Evolutionary conservation across 2,888 invertebrate genomes (phyloP).

Genomic region (Microplitis deprimator): DNA sequence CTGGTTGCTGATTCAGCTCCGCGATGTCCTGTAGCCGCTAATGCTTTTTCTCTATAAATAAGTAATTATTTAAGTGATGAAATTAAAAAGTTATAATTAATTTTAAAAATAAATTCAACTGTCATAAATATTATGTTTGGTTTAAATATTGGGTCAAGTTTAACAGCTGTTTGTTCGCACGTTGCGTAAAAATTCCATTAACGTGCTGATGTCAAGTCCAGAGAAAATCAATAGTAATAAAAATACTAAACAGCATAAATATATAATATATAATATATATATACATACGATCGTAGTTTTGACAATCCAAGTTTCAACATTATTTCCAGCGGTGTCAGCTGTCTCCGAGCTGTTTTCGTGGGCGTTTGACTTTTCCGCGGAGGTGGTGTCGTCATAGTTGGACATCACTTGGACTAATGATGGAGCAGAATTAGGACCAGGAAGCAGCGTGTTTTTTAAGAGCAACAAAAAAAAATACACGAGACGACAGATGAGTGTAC

Average conservation of each 20-base stretch:
- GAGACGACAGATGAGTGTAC: background rate
- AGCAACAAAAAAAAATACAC: background rate
- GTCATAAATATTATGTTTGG: background rate
- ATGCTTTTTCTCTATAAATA: conserved; percentile 83
- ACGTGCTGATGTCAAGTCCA: conserved; percentile 8
- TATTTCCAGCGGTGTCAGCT: conserved; percentile 84
- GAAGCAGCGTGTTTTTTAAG: background rate
- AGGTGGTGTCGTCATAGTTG: conserved; percentile 81
- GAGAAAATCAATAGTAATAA: conserved; percentile 1
- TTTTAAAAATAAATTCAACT: background rate
- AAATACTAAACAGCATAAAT: background rate
- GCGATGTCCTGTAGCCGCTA: conserved; percentile 90
- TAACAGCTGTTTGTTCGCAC: conserved; percentile 63
- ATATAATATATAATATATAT: background rate
- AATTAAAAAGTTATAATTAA: background rate
- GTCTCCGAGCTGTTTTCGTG: conserved; percentile 81
- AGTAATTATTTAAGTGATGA: conserved; percentile 2
- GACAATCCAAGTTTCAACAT: conserved; percentile 92
- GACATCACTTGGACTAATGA: conserved; percentile 33
- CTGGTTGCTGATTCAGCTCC: conserved; percentile 92
- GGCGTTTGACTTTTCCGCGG: conserved; percentile 83
- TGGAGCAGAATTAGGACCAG: background rate
- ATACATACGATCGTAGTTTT: conserved; percentile 88
- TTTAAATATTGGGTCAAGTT: conserved; percentile 36
- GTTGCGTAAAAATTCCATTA: background rate